phyloP scores from a whole-genome alignment of 2,113 vertebrate species.

The Tragulus kanchil region DNA sequence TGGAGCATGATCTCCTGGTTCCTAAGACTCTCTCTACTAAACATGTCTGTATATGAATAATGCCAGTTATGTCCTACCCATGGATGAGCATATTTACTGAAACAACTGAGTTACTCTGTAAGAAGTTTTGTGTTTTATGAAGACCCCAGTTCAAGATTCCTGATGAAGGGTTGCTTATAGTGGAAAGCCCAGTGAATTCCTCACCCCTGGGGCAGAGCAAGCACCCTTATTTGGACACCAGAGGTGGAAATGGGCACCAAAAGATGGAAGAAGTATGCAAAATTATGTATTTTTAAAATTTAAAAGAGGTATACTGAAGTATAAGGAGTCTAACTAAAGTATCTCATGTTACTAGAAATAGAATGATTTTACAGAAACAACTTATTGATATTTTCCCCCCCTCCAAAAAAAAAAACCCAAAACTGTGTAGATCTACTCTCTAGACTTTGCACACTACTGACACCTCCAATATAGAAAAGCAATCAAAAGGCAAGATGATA shows the following conservation, averaged over 20 bases:
- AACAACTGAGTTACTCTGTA: neutral
- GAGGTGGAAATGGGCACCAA: neutral
- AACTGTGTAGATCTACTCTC: neutral
- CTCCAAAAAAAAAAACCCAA: no score
- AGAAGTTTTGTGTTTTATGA: neutral
- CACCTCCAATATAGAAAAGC: slow-evolving; percentile 2
- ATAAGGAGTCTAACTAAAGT: neutral
- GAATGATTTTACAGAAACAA: slow-evolving; percentile 24
- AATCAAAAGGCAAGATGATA: neutral
- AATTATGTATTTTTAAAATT: neutral
- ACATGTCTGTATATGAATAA: neutral
- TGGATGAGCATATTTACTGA: neutral
- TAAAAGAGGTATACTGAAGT: neutral
- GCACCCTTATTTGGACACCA: neutral
- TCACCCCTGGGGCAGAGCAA: neutral
- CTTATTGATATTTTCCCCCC: neutral
- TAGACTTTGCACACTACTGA: neutral
- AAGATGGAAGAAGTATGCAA: neutral
- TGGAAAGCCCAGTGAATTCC: neutral
- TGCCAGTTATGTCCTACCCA: neutral
- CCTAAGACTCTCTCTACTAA: neutral
- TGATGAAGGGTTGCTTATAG: neutral
- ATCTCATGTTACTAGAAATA: neutral
- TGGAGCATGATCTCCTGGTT: neutral
- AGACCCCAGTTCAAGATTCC: neutral